Evolutionary conservation across 2,888 invertebrate genomes (phyloP).

Genomic region (Brenthis daphne): DNA sequence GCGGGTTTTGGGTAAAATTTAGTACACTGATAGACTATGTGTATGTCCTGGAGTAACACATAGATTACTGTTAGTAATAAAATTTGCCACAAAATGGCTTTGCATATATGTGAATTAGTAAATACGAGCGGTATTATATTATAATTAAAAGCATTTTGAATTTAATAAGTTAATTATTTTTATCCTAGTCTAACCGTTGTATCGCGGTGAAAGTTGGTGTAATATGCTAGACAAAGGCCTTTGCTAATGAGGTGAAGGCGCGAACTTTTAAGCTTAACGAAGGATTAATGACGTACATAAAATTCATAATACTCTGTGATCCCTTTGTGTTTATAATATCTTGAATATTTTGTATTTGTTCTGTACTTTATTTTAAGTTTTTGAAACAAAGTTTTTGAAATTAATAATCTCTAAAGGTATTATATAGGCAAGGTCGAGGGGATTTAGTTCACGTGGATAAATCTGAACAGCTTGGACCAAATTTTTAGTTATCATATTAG

Average conservation of each 20-base stretch:
- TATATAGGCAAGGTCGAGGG: too few relatives aligned
- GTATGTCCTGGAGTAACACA: too few relatives aligned
- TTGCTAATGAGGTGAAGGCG: conserved; percentile 21
- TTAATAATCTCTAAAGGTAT: conserved; percentile 1
- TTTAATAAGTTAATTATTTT: not conserved
- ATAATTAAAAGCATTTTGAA: not conserved
- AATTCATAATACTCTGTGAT: conserved; percentile 5
- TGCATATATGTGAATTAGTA: too few relatives aligned
- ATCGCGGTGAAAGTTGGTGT: conserved; percentile 12
- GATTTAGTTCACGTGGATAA: too few relatives aligned
- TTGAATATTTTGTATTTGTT: conserved; percentile 7
- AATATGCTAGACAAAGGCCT: conserved; percentile 16
- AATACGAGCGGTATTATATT: not conserved
- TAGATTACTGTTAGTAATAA: too few relatives aligned
- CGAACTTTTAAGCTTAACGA: conserved; percentile 19
- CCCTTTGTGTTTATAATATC: conserved; percentile 17
- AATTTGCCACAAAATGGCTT: too few relatives aligned
- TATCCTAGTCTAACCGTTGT: not conserved
- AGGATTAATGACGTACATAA: conserved; percentile 22
- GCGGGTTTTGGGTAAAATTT: too few relatives aligned
- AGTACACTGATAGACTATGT: too few relatives aligned
- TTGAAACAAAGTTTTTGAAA: not conserved
- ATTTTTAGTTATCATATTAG: too few relatives aligned
- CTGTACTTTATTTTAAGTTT: conserved; percentile 13
- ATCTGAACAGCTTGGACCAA: too few relatives aligned